Evolutionary conservation across 1,140 invertebrate genomes (phyloP).

Genomic region (Aphelenchoides besseyi): DNA sequence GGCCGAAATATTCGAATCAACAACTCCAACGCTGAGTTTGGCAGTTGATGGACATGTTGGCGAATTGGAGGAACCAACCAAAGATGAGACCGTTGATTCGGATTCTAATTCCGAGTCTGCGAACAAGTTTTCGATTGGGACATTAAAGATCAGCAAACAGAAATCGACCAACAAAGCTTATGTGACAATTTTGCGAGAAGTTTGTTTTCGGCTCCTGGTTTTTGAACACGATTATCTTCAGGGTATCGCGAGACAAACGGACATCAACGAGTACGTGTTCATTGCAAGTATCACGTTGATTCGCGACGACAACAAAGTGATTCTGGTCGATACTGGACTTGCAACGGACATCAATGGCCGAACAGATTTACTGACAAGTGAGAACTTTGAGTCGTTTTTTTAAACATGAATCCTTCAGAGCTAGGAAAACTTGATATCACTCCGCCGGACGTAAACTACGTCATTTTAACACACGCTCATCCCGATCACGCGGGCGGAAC

Average conservation of each 20-base stretch:
- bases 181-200: constrained; percentile 28
- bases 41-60: constrained; percentile 1
- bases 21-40: background rate
- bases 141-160: constrained; percentile 8
- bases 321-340: constrained; percentile 57
- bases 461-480: constrained; percentile 58
- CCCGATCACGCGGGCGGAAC: constrained; percentile 55
- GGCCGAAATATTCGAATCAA: constrained; percentile 7
- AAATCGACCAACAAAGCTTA: constrained; percentile 19
- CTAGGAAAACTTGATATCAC: constrained; percentile 39
- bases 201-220: constrained; percentile 16
- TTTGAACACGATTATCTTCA: constrained; percentile 11
- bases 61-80: background rate
- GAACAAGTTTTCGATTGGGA: background rate
- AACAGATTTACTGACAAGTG: constrained; percentile 50
- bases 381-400: no score
- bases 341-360: constrained; percentile 60
- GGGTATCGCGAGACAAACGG: constrained; percentile 56
- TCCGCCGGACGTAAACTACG: constrained; percentile 55
- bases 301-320: constrained; percentile 51
- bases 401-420: constrained; percentile 42
- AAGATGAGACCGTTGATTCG: background rate
- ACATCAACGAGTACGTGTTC: constrained; percentile 50
- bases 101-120: constrained; percentile 3
- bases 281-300: constrained; percentile 59